Conservation (phyloP, 1,140 invertebrate species). For the Phortica variegata region DNA sequence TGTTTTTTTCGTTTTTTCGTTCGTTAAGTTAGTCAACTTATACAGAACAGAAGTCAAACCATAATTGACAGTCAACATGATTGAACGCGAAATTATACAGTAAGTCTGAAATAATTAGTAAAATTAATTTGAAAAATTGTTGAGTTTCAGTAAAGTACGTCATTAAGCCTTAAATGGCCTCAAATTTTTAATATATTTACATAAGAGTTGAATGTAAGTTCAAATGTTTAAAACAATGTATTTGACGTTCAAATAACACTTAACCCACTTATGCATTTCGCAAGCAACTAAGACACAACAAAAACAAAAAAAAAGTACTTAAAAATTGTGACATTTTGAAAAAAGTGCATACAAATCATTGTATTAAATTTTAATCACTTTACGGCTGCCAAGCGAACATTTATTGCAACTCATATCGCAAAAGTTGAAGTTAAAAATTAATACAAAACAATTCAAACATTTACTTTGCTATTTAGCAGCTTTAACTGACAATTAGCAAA, state of each 20-base stretch:
- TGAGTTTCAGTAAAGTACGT: neutral
- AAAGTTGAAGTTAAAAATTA: no score
- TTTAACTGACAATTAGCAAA: slow-evolving; percentile 12
- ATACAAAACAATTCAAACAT: no score
- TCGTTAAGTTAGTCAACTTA: neutral
- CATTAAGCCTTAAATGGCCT: slow-evolving; percentile 1
- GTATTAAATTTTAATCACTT: no score
- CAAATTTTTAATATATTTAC: neutral
- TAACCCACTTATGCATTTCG: slow-evolving; percentile 15
- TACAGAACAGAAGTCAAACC: neutral
- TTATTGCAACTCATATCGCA: no score
- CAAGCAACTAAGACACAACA: slow-evolving; percentile 24
- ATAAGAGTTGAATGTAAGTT: slow-evolving; percentile 7
- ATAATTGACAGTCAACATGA: slow-evolving; percentile 22
- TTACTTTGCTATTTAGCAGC: no score
- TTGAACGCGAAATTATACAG: slow-evolving; percentile 47
- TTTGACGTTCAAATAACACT: neutral
- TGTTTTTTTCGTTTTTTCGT: slow-evolving; percentile 18
- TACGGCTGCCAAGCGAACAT: no score
- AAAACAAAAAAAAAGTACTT: slow-evolving; percentile 29
- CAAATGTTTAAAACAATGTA: neutral
- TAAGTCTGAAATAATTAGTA: slow-evolving; percentile 22
- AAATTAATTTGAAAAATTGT: neutral
- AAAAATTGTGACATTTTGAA: slow-evolving; percentile 23
- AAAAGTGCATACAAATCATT: slow-evolving; percentile 32